Conservation (phyloP, 2,113 vertebrate genomes). For the Mesocricetus auratus region DNA sequence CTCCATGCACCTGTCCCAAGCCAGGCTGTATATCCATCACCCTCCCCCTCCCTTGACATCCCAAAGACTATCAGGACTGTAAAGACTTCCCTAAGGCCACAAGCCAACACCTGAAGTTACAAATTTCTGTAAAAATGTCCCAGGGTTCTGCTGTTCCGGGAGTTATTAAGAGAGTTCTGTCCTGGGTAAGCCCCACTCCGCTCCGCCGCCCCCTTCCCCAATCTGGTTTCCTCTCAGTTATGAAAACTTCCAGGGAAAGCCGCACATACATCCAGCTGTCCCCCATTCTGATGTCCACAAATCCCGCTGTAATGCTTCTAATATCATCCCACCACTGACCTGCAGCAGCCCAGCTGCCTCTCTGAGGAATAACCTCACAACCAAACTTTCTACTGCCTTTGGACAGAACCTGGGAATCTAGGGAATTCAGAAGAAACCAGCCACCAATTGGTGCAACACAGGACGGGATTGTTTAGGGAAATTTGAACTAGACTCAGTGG, state of each 20-base stretch:
- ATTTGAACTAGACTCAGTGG: not conserved
- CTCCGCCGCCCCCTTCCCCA: fast-evolving
- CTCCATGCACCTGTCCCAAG: not conserved
- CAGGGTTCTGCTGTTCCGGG: not conserved
- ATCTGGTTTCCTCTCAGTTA: not conserved
- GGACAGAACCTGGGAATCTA: not conserved
- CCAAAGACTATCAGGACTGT: not conserved
- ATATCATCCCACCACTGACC: not conserved
- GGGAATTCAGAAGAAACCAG: not conserved
- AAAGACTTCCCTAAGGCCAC: not conserved
- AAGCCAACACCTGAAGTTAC: not conserved
- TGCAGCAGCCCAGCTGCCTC: not conserved
- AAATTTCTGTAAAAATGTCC: not conserved
- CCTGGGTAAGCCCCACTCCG: not conserved
- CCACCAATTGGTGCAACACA: fast-evolving
- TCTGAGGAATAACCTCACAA: not conserved
- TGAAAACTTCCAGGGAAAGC: not conserved
- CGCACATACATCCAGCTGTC: too few relatives aligned
- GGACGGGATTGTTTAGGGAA: not conserved
- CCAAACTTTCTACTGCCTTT: not conserved
- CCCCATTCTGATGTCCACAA: not conserved
- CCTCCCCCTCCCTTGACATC: not conserved
- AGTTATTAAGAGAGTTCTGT: too few relatives aligned
- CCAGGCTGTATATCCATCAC: not conserved
- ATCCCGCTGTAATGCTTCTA: not conserved